These are phyloP conservation scores for Ictalurus furcatus DNA, from an alignment of 2,113 vertebrate genomes.

Conservation along the genomic window DNA sequence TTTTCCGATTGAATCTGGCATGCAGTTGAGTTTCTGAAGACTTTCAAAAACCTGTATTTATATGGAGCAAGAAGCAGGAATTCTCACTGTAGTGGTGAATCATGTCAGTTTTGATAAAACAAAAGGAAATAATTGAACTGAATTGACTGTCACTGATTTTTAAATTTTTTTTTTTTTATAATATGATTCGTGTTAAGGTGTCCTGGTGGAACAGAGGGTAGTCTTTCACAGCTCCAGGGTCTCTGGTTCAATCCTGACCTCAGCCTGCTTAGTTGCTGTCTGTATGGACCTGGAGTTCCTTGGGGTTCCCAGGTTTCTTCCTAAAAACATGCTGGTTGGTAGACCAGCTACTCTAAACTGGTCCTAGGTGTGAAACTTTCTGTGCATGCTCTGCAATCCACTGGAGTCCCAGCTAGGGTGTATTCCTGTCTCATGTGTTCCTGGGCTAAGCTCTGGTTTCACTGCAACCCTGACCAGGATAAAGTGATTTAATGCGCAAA, in stretches of 20 bases:
- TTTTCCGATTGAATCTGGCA: constrained; percentile 16
- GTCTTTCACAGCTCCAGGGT: neutral
- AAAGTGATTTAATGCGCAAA: neutral
- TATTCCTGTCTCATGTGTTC: neutral
- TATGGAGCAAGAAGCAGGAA: neutral
- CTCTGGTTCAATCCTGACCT: neutral
- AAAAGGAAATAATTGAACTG: neutral
- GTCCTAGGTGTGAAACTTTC: neutral
- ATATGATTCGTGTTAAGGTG: neutral
- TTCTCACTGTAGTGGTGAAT: constrained; percentile 1
- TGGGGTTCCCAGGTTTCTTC: neutral
- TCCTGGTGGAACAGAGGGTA: neutral
- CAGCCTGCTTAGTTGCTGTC: neutral
- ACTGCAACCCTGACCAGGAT: neutral
- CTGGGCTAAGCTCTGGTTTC: neutral
- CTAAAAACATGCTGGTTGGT: neutral
- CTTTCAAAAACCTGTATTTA: constrained; percentile 18
- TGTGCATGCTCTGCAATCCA: neutral
- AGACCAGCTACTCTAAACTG: neutral
- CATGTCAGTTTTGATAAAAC: neutral
- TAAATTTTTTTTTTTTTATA: neutral
- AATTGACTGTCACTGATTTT: neutral
- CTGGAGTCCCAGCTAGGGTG: neutral
- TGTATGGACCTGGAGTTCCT: neutral
- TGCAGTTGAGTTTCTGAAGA: constrained; percentile 28